These are phyloP conservation scores for Drosophila peninsularis DNA, from an alignment of 2,888 invertebrate genomes.

Conservation along the genomic window DNA sequence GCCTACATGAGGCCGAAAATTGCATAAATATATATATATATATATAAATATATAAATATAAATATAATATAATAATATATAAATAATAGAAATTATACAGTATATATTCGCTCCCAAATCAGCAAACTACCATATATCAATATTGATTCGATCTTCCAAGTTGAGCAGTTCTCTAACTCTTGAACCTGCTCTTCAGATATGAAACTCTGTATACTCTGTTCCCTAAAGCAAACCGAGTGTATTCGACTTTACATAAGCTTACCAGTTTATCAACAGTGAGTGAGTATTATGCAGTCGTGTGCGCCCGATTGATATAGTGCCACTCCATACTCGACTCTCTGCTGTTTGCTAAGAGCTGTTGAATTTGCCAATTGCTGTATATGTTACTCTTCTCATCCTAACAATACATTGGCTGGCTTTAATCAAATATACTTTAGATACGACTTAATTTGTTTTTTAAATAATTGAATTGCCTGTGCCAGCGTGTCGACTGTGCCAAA, in stretches of 20 bases:
- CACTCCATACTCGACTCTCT: background rate
- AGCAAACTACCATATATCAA: no score
- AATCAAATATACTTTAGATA: conserved; percentile 6
- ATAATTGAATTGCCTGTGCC: conserved; percentile 4
- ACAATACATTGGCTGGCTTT: background rate
- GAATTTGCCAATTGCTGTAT: conserved; percentile 20
- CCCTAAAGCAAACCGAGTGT: background rate
- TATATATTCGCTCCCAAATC: no score
- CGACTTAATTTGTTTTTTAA: conserved; percentile 5
- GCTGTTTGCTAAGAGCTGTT: conserved; percentile 10
- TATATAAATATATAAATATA: no score
- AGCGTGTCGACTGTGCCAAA: background rate
- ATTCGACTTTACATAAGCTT: background rate
- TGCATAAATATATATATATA: no score
- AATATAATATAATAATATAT: no score
- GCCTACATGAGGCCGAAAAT: no score
- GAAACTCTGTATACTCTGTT: background rate
- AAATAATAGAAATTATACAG: no score
- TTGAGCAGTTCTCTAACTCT: background rate
- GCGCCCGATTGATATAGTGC: background rate
- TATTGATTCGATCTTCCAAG: no score
- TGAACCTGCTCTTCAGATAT: no score
- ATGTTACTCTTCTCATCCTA: background rate
- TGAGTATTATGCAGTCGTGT: background rate
- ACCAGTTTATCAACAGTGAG: background rate